Conservation (phyloP, 2,797 vertebrate species). For the Enoplosus armatus region DNA sequence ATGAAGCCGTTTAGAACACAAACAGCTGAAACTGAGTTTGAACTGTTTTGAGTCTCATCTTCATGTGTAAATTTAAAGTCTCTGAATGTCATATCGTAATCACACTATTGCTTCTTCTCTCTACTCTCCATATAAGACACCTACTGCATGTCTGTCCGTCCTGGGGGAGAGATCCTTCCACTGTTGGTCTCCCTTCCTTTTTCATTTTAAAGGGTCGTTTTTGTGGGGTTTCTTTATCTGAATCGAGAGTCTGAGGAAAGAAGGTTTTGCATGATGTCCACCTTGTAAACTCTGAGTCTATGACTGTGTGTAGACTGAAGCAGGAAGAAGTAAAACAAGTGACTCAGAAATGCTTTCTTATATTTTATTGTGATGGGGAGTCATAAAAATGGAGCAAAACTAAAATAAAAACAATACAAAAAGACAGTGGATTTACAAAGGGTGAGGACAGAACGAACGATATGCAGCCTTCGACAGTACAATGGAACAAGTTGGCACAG, state of each 20-base stretch:
- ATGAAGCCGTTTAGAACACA: no score
- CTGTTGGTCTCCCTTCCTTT: background rate
- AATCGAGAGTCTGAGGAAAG: no score
- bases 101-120: background rate
- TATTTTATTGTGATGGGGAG: constrained; percentile 99
- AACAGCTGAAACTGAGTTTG: no score
- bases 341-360: constrained; percentile 86
- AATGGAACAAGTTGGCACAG: constrained; percentile 97
- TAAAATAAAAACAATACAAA: constrained; percentile 87
- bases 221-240: background rate
- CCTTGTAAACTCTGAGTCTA: no score
- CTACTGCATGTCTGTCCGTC: background rate
- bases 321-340: constrained; percentile 71
- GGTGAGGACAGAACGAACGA: constrained; percentile 77
- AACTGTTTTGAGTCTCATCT: no score
- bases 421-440: constrained; percentile 95
- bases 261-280: no score
- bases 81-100: background rate
- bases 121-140: background rate
- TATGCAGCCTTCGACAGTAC: constrained; percentile 91
- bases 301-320: no score
- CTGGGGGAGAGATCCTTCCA: background rate
- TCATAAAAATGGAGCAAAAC: constrained; percentile 89
- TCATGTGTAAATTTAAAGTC: no score
- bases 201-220: background rate